phyloP scores from a whole-genome alignment of 2,888 invertebrate species.

The Hedya salicella region DNA sequence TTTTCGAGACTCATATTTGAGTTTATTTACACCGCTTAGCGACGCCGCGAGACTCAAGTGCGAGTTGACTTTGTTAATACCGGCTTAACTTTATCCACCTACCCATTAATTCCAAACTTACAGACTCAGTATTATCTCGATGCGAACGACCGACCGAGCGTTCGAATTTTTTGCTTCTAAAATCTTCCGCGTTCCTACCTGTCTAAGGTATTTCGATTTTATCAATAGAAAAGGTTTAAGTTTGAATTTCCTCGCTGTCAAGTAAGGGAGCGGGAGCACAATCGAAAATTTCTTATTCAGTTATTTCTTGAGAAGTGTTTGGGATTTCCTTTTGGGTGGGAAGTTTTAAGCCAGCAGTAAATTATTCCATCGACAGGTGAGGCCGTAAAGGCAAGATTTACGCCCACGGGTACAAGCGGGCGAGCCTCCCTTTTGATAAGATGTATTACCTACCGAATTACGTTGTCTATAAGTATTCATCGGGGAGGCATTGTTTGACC shows the following conservation, averaged over 20 bases:
- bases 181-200: conserved; percentile 25
- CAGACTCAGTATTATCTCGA: conserved; percentile 15
- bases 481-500: conserved; percentile 63
- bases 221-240: conserved; percentile 69
- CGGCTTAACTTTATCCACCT: conserved; percentile 8
- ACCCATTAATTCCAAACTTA: conserved; percentile 31
- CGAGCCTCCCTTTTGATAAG: conserved; percentile 76
- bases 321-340: conserved; percentile 77
- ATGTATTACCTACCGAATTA: conserved; percentile 78
- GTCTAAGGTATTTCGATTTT: conserved; percentile 67
- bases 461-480: conserved; percentile 73
- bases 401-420: conserved; percentile 75
- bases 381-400: conserved; percentile 84
- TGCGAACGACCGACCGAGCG: background rate
- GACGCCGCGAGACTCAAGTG: conserved; percentile 19
- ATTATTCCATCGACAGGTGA: conserved; percentile 85
- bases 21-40: conserved; percentile 18
- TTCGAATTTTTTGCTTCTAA: conserved; percentile 1
- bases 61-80: conserved; percentile 31
- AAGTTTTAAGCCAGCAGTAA: conserved; percentile 84
- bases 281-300: conserved; percentile 81
- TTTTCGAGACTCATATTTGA: conserved; percentile 18
- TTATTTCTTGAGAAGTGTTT: conserved; percentile 83
- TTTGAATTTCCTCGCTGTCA: conserved; percentile 70
- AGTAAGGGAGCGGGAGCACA: conserved; percentile 62